phyloP scores from a whole-genome alignment of 1,140 invertebrate species.

The Pemphigus obesinymphae region DNA sequence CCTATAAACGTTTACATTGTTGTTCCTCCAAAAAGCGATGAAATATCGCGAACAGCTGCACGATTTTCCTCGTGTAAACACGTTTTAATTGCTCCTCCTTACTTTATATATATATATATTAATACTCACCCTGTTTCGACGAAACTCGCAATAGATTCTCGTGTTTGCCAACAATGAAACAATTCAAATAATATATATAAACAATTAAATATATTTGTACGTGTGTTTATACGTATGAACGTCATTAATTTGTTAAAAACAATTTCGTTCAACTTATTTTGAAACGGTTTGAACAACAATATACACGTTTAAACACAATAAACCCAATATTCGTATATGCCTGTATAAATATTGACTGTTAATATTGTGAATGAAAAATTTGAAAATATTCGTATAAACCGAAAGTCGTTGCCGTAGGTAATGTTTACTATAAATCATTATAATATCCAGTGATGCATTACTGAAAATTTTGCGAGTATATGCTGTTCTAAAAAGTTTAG shows the following conservation, averaged over 20 bases:
- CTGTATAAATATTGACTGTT: no score
- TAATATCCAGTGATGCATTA: no score
- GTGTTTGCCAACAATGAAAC: not conserved
- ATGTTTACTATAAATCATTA: no score
- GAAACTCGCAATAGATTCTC: not conserved
- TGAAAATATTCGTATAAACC: no score
- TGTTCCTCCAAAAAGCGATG: constrained; percentile 12
- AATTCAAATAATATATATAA: not conserved
- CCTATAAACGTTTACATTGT: not conserved
- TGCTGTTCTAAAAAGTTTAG: no score
- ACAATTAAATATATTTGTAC: not conserved
- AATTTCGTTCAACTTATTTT: not conserved
- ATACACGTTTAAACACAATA: no score
- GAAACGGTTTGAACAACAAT: not conserved
- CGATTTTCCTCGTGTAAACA: not conserved
- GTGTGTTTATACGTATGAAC: not conserved
- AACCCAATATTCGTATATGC: no score
- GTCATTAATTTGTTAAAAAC: not conserved
- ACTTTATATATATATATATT: not conserved
- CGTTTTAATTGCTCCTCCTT: not conserved
- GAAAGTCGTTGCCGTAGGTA: no score
- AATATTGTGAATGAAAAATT: no score
- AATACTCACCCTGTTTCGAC: not conserved
- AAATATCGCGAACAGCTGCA: constrained; percentile 18
- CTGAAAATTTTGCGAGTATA: no score